Evolutionary conservation across 2,888 invertebrate species (phyloP).

Genomic region (Aproaerema taeniolella): DNA sequence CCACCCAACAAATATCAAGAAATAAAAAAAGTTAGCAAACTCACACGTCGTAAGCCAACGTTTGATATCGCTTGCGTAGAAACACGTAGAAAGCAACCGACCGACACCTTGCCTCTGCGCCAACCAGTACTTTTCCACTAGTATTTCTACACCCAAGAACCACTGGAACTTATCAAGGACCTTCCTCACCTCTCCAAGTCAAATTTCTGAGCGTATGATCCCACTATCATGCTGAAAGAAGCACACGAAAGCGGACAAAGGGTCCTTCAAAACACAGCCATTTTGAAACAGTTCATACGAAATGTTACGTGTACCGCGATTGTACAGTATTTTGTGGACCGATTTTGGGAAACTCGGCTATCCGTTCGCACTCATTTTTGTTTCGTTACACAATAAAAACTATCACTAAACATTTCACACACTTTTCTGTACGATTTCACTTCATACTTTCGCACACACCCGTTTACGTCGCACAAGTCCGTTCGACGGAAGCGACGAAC

Average conservation of each 20-base stretch:
- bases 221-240: conserved; percentile 83
- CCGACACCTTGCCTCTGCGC: conserved; percentile 53
- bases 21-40: conserved; percentile 60
- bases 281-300: conserved; percentile 78
- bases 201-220: conserved; percentile 79
- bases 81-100: conserved; percentile 70
- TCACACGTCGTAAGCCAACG: conserved; percentile 67
- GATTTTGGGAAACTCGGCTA: conserved; percentile 46
- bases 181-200: conserved; percentile 80
- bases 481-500: conserved; percentile 61
- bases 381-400: conserved; percentile 66
- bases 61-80: conserved; percentile 64
- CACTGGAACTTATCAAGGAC: conserved; percentile 38
- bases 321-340: conserved; percentile 45
- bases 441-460: conserved; percentile 76
- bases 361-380: conserved; percentile 74
- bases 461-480: conserved; percentile 68
- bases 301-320: conserved; percentile 70
- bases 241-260: conserved; percentile 80
- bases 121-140: conserved; percentile 67
- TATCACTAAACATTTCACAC: conserved; percentile 76
- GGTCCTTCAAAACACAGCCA: conserved; percentile 85
- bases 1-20: conserved; percentile 33
- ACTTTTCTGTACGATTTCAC: conserved; percentile 72
- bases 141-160: conserved; percentile 32